Evolutionary conservation across 2,888 invertebrate species (phyloP), one percentile per base, ranked within the genome.

Genomic region (Diaphora mendica): DNA sequence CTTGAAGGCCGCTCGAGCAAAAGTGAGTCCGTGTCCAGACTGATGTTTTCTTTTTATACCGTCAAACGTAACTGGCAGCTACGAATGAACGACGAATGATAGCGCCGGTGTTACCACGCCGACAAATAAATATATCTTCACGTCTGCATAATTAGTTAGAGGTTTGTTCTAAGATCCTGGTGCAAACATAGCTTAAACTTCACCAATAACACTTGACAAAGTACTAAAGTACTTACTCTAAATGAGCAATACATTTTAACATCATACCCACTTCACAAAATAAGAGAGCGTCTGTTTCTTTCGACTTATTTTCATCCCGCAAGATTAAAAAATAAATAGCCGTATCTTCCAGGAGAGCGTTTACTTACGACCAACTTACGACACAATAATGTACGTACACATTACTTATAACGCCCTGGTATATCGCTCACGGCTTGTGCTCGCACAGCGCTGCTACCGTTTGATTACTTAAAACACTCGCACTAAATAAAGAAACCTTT

Each of bases 281-380:
- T 55, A 71, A 64, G 70, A 70, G 70, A 70, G 71, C 68, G 77
- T 75, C 74, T 77, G 73, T 76, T 73, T 72, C 66, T 72, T 59
- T 74, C 76, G 77, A 81, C 77, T 83, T 77, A 78, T 77, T 76
- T 74, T 75, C 67, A 65, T 73, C 64, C 64, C 75, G 68, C 70
- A 71, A 78, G 77, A 81, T 85, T 81, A 85, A 79, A 80, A 81
- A 81, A 79, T 77, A 78, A 81, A 79, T 76, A 68, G 72, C 65
- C 42, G 55, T 59, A 42, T 42, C 64, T 67, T 74, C 68, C 69
- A 35, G 30, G 20, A 42, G 71, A 69, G 70, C 76, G 73, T 64
- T 78, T 66, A 73, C 75, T 82, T 65, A 79, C 80, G 77, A 75
- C 77, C 77, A 64, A 73, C 75, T 82, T 65, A 79, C 80, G 77